phyloP scores from a whole-genome alignment of 2,888 invertebrate species.

The Chrysodeixis includens region DNA sequence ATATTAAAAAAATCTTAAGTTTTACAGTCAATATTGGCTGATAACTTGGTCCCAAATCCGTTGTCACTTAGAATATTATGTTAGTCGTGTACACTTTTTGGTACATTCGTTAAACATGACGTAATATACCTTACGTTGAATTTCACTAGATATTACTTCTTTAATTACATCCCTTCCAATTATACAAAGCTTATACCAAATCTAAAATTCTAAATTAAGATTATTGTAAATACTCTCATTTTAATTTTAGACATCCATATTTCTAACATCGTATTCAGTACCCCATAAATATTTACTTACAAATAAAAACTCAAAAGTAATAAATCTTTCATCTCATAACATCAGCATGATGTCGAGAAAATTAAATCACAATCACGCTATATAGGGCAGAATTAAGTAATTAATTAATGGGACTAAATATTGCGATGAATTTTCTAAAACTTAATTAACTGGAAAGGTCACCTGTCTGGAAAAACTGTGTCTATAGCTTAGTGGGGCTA shows the following conservation, averaged over 20 bases:
- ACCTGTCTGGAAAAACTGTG: slow-evolving; percentile 47
- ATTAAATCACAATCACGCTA: slow-evolving; percentile 27
- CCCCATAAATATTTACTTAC: not conserved
- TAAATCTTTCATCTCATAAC: slow-evolving; percentile 8
- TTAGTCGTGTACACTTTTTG: no score
- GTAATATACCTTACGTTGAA: no score
- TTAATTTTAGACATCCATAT: not conserved
- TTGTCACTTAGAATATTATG: no score
- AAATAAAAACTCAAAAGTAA: not conserved
- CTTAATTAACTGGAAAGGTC: slow-evolving; percentile 51
- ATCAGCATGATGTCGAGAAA: slow-evolving; percentile 20
- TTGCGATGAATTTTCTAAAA: slow-evolving; percentile 46
- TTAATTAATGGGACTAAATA: slow-evolving; percentile 42
- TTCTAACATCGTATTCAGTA: not conserved
- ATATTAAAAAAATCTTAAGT: slow-evolving; percentile 14
- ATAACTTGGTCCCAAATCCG: no score
- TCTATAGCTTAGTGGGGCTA: slow-evolving; percentile 8
- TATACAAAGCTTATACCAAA: no score
- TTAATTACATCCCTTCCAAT: no score
- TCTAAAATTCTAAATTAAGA: no score
- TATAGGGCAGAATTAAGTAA: slow-evolving; percentile 36
- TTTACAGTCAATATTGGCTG: no score
- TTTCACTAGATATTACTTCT: no score
- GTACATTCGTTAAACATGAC: no score
- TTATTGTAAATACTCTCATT: no score